phyloP scores from a whole-genome alignment of 2,888 invertebrate species.

The Brachylomia viminalis region DNA sequence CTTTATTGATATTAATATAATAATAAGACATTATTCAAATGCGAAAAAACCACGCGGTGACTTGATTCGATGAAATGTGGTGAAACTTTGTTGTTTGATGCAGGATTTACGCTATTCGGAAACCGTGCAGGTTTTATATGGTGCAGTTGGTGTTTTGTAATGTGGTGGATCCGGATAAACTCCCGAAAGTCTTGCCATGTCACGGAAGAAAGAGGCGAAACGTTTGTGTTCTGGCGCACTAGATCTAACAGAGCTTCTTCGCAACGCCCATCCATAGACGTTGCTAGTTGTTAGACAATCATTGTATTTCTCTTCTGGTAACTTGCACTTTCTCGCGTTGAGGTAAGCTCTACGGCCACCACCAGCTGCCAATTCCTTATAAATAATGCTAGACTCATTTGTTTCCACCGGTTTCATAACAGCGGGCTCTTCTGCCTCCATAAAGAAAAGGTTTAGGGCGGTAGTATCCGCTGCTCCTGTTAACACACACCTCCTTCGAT shows the following conservation, averaged over 20 bases:
- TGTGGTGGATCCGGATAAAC: conserved; percentile 39
- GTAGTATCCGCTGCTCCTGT: not conserved
- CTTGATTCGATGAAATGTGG: not conserved
- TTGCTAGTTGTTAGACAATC: conserved; percentile 28
- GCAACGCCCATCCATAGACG: conserved; percentile 32
- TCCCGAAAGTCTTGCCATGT: conserved; percentile 25
- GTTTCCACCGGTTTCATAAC: conserved; percentile 41
- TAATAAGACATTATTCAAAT: not conserved
- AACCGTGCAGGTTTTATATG: not conserved
- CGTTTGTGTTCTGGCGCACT: conserved; percentile 19
- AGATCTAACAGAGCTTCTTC: not conserved
- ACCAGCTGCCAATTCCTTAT: conserved; percentile 5
- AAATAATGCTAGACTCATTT: conserved; percentile 24
- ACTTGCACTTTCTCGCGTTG: conserved; percentile 16
- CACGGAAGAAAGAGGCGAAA: conserved; percentile 5
- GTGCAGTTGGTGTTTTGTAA: conserved; percentile 13
- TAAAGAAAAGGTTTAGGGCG: conserved; percentile 7
- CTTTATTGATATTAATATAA: conserved; percentile 1
- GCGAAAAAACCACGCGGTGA: not conserved
- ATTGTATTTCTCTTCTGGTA: conserved; percentile 39
- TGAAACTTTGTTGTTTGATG: not conserved
- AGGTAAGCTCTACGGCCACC: conserved; percentile 44
- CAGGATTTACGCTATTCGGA: not conserved
- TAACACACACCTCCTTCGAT: conserved; percentile 9
- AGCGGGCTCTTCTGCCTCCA: not conserved